Conservation (phyloP, 2,797 vertebrate genomes). For the Gambelia wislizenii region DNA sequence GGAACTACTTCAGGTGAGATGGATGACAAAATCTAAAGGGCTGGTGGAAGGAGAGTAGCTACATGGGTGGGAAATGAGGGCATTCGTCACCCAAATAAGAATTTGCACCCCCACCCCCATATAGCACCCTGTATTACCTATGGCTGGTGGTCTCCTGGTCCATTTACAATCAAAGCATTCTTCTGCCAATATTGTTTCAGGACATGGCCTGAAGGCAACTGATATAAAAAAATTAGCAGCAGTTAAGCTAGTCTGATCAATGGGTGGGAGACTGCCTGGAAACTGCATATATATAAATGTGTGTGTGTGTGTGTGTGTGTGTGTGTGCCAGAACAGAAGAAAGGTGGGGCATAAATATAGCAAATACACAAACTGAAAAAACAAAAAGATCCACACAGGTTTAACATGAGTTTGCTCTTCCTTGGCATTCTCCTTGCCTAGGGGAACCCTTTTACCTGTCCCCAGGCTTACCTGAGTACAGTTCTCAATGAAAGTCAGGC, state of each 20-base stretch:
- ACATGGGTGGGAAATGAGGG: no score
- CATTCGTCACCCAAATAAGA: no score
- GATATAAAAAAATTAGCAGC: background rate
- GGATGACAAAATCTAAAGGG: background rate
- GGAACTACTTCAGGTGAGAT: background rate
- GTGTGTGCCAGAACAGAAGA: background rate
- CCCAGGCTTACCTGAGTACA: slow-evolving; percentile 68
- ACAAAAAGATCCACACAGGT: background rate
- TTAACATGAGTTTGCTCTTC: background rate
- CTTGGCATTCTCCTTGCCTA: background rate
- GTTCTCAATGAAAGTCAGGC: slow-evolving; percentile 73
- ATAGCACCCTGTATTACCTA: no score
- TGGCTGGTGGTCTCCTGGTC: background rate
- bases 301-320: no score
- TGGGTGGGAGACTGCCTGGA: background rate
- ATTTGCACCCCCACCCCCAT: no score
- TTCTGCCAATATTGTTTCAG: background rate
- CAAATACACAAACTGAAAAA: background rate
- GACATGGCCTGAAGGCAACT: background rate
- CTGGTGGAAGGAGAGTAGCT: background rate
- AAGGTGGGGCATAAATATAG: background rate
- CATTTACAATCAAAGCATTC: background rate
- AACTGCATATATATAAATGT: no score
- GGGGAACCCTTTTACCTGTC: background rate
- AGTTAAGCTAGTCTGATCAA: background rate